These are phyloP conservation scores for Panurus biarmicus DNA, from an alignment of 2,113 vertebrate genomes.

Conservation along the genomic window DNA sequence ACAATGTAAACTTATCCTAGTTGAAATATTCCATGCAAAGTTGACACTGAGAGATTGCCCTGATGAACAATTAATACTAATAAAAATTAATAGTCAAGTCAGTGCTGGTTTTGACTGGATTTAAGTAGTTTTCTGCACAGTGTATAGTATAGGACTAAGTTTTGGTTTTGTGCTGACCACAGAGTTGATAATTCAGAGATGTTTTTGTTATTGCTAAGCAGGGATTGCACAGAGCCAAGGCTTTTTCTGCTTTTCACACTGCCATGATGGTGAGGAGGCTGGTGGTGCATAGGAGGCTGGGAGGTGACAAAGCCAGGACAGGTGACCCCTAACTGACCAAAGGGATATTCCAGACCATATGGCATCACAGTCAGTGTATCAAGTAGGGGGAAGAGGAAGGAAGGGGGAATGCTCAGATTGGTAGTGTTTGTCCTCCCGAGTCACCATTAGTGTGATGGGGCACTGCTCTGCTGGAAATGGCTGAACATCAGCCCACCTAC, in stretches of 20 bases:
- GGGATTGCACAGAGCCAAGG: neutral
- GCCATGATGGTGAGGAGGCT: too few species aligned
- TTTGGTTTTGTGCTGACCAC: neutral
- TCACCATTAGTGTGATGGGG: accelerated
- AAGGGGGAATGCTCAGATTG: accelerated
- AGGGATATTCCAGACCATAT: neutral
- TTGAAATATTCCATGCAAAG: neutral
- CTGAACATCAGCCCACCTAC: neutral
- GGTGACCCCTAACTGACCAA: neutral
- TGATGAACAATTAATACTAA: neutral
- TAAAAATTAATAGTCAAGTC: neutral
- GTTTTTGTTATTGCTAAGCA: neutral
- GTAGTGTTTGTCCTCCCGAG: neutral
- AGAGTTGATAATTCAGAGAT: neutral
- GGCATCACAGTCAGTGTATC: too few species aligned
- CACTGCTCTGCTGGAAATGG: neutral
- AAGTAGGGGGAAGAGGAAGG: neutral
- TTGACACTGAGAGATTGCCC: neutral
- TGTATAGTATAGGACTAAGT: neutral
- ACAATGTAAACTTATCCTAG: neutral
- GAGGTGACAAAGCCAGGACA: neutral
- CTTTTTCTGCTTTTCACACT: neutral
- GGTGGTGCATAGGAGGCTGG: accelerated
- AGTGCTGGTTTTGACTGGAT: neutral
- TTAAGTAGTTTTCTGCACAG: neutral